Percentiles rank a stretch among this genome's conserved stretches.
Conservation (phyloP, 2,113 vertebrate species). For the Probosciger aterrimus region DNA sequence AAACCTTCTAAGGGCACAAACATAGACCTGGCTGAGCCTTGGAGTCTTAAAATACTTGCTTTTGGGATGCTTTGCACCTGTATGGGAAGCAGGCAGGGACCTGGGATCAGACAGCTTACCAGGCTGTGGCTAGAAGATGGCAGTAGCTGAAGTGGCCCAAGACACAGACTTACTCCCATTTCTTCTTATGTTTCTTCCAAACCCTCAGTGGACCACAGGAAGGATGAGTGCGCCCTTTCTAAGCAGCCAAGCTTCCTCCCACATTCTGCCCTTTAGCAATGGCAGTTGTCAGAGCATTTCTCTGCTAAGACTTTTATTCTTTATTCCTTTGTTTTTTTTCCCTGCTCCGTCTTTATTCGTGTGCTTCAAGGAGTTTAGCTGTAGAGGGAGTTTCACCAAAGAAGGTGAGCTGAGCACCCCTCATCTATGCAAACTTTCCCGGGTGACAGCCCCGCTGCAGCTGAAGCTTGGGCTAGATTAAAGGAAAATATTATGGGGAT, state of each 20-base stretch:
- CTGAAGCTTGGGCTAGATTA: slow-evolving; percentile 30
- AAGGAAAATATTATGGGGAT: slow-evolving; percentile 40
- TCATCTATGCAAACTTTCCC: neutral
- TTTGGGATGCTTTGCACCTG: neutral
- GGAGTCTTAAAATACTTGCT: neutral
- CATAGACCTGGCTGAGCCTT: neutral
- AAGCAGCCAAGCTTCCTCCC: neutral
- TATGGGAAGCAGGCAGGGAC: neutral
- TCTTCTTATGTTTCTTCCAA: neutral
- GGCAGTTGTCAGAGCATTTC: neutral
- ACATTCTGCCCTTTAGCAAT: neutral
- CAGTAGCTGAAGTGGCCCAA: neutral
- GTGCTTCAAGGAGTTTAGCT: neutral
- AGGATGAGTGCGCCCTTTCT: neutral
- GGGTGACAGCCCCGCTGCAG: neutral
- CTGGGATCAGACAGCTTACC: neutral
- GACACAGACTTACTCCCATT: accelerated
- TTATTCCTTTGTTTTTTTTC: neutral
- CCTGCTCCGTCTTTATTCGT: neutral
- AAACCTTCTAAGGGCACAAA: neutral
- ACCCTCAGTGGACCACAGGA: accelerated
- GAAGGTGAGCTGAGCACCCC: neutral
- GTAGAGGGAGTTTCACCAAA: neutral
- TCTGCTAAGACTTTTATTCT: neutral
- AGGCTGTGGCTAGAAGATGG: neutral